Percentiles rank a stretch among this genome's conserved stretches.
Conservation (phyloP, 92 coral and sea anemone species). For the Paramuricea clavata region DNA sequence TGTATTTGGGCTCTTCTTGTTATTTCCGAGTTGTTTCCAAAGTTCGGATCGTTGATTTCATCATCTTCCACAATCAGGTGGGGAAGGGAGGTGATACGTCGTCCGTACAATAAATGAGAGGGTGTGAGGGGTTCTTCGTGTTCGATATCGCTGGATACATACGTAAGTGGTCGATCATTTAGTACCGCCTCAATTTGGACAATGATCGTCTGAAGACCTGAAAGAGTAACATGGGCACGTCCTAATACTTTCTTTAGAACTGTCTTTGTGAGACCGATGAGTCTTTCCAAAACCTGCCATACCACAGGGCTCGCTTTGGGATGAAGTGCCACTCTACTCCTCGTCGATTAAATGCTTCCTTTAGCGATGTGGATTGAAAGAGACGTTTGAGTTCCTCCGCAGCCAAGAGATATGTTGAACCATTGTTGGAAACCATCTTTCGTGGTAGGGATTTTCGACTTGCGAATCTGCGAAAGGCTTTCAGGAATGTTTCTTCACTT, state of each 20-base stretch:
- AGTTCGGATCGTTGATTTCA: too few species aligned
- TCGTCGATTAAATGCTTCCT: slow-evolving; percentile 48
- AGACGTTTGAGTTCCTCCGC: slow-evolving; percentile 62
- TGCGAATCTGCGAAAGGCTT: slow-evolving; percentile 62
- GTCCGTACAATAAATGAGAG: slow-evolving; percentile 60
- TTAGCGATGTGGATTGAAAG: slow-evolving; percentile 62
- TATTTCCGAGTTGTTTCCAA: slow-evolving; percentile 10
- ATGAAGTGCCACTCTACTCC: slow-evolving; percentile 74
- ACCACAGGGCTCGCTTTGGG: slow-evolving; percentile 72
- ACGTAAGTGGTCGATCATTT: slow-evolving; percentile 56
- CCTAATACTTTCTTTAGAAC: slow-evolving; percentile 68
- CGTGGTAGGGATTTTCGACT: slow-evolving; percentile 69
- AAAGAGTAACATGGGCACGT: slow-evolving; percentile 49
- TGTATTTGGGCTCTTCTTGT: too few species aligned
- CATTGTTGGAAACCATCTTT: slow-evolving; percentile 73
- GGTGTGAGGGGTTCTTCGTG: too few species aligned
- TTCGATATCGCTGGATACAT: slow-evolving; percentile 66
- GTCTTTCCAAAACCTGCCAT: slow-evolving; percentile 74
- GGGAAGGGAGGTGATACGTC: slow-evolving; percentile 14
- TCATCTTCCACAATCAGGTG: too few species aligned
- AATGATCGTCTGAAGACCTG: slow-evolving; percentile 50
- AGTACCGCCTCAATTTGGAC: slow-evolving; percentile 69
- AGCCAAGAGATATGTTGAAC: slow-evolving; percentile 60
- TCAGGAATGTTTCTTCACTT: slow-evolving; percentile 56
- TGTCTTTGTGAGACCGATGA: slow-evolving; percentile 70